Conservation (phyloP, 35 echinoderm and acorn worm genomes). For the Ophioderma brevispina region DNA sequence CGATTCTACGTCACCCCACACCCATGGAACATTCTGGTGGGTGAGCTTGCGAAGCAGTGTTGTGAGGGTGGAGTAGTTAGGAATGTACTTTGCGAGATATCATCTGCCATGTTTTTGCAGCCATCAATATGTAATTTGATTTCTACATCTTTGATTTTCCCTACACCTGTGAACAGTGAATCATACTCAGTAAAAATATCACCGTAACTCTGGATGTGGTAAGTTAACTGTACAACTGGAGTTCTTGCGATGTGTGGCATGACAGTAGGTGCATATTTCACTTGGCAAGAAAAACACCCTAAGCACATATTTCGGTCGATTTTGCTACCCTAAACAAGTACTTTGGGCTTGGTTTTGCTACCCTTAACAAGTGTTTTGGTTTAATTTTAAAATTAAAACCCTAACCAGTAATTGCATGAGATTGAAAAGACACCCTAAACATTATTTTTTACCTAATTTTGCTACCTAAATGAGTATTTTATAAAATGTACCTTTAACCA, state of each 20-base stretch:
- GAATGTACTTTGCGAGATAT: slow-evolving; percentile 67
- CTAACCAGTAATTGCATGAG: no score
- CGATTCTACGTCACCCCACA: slow-evolving; percentile 20
- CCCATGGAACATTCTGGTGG: slow-evolving; percentile 42
- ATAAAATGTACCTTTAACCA: no score
- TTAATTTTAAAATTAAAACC: no score
- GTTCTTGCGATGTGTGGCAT: not conserved
- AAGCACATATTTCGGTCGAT: no score
- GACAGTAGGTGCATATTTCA: not conserved
- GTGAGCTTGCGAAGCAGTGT: slow-evolving; percentile 37
- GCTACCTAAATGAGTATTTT: no score
- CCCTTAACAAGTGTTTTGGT: no score
- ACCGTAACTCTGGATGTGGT: not conserved
- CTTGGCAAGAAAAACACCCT: no score
- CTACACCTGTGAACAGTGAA: slow-evolving; percentile 10
- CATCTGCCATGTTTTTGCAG: slow-evolving; percentile 61
- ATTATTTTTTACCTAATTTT: no score
- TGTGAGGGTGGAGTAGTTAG: slow-evolving; percentile 42
- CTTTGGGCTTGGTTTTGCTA: no score
- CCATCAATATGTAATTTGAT: slow-evolving; percentile 59
- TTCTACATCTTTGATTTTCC: slow-evolving; percentile 46
- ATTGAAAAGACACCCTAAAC: no score
- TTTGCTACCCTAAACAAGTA: no score
- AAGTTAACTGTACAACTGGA: not conserved
- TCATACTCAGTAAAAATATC: not conserved